These are phyloP conservation scores for Sphaerophoria rueppellii DNA, from an alignment of 2,888 invertebrate species.

Conservation along the genomic window DNA sequence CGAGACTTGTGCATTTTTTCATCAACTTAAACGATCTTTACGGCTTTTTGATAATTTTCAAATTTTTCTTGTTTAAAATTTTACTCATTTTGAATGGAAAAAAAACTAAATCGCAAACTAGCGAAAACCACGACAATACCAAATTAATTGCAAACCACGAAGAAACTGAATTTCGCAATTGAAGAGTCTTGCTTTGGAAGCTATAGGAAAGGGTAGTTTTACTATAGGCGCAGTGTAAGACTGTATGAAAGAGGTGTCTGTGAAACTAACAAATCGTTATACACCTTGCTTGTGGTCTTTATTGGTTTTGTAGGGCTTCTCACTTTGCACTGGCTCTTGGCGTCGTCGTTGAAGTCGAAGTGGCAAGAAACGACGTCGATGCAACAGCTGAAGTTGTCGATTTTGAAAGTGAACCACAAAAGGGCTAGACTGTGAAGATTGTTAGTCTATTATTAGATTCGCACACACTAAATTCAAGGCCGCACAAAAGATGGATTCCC, in stretches of 20 bases:
- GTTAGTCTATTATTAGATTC: background rate
- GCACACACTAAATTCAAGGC: background rate
- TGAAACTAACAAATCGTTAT: conserved; percentile 58
- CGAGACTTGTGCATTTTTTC: conserved; percentile 36
- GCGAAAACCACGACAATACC: conserved; percentile 32
- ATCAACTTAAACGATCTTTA: conserved; percentile 8
- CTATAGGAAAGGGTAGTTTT: conserved; percentile 6
- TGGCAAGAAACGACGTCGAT: conserved; percentile 28
- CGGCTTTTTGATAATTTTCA: conserved; percentile 56
- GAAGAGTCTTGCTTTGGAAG: conserved; percentile 37
- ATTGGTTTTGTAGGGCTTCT: conserved; percentile 52
- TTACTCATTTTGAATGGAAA: conserved; percentile 57
- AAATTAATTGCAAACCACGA: conserved; percentile 52
- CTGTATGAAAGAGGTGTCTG: conserved; percentile 25
- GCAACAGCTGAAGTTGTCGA: conserved; percentile 39
- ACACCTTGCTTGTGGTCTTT: conserved; percentile 59
- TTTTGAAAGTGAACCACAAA: conserved; percentile 54
- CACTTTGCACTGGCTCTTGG: background rate
- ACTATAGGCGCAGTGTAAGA: background rate
- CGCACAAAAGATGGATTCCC: background rate
- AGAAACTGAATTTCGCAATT: conserved; percentile 69
- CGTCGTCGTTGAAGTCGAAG: too few relatives aligned
- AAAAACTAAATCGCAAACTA: background rate
- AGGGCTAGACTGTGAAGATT: background rate
- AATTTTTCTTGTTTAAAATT: conserved; percentile 67